A percentile compares a stretch with the other conserved stretches of the same genome.
Conservation (phyloP, 1,140 invertebrate genomes). For the Eumeta japonica region DNA sequence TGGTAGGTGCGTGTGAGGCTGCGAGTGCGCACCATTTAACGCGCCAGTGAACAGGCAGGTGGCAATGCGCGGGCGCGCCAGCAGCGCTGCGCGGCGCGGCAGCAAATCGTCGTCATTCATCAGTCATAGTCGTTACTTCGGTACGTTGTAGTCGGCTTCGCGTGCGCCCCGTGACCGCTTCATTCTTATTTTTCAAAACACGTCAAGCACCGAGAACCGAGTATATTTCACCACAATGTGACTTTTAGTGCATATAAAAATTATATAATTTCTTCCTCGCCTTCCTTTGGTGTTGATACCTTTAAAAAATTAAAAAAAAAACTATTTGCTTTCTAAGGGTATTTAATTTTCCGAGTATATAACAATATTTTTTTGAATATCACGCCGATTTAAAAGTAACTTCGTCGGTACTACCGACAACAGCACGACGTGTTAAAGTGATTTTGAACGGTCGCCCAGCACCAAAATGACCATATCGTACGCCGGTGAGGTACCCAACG, state of each 20-base stretch:
- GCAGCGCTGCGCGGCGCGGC: too few species aligned
- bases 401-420: conserved; percentile 28
- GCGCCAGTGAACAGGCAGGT: too few species aligned
- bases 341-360: conserved; percentile 55
- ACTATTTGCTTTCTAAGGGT: conserved; percentile 53
- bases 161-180: background rate
- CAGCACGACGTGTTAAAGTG: too few species aligned
- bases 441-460: too few species aligned
- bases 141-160: background rate
- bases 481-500: conserved; percentile 83
- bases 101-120: too few species aligned
- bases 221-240: background rate
- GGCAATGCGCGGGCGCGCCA: too few species aligned
- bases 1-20: too few species aligned
- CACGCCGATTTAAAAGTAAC: conserved; percentile 40
- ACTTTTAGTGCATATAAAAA: background rate
- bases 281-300: background rate
- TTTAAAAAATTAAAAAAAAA: conserved; percentile 34
- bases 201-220: background rate
- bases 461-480: conserved; percentile 91
- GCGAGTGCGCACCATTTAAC: too few species aligned
- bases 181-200: background rate
- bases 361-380: conserved; percentile 37
- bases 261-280: background rate
- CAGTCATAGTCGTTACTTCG: background rate